Evolutionary conservation across 2,113 vertebrate species (phyloP).

Genomic region (Ramphastos sulfuratus): DNA sequence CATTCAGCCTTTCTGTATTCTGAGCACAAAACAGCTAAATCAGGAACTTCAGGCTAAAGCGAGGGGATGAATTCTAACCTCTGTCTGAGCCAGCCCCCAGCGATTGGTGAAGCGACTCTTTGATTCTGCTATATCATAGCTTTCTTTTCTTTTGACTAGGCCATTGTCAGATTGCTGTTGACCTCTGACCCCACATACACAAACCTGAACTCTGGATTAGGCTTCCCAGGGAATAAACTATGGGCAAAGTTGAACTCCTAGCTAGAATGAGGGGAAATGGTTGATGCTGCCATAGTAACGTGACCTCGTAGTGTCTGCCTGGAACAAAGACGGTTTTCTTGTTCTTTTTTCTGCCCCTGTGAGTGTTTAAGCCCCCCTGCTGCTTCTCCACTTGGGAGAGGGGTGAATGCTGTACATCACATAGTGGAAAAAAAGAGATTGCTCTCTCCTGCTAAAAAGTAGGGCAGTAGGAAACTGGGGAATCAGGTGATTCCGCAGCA

Average conservation of each 20-base stretch:
- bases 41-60: background rate
- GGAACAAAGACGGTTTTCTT: constrained; percentile 81
- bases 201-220: constrained; percentile 78
- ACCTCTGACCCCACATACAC: constrained; percentile 77
- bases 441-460: background rate
- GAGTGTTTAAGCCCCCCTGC: constrained; percentile 57
- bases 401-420: background rate
- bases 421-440: background rate
- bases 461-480: background rate
- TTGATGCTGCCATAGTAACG: constrained; percentile 79
- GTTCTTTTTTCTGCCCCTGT: constrained; percentile 68
- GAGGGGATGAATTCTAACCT: constrained; percentile 28
- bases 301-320: constrained; percentile 69
- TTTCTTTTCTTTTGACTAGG: constrained; percentile 76
- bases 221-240: constrained; percentile 73
- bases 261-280: constrained; percentile 70
- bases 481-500: background rate
- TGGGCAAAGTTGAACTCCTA: constrained; percentile 55
- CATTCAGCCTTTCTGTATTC: background rate
- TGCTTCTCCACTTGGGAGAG: constrained; percentile 11
- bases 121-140: constrained; percentile 65
- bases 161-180: constrained; percentile 83
- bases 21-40: constrained; percentile 9
- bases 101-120: constrained; percentile 67
- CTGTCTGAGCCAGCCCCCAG: background rate